These are phyloP conservation scores for Felis chaus DNA, from an alignment of 2,113 vertebrate species.

Conservation along the genomic window DNA sequence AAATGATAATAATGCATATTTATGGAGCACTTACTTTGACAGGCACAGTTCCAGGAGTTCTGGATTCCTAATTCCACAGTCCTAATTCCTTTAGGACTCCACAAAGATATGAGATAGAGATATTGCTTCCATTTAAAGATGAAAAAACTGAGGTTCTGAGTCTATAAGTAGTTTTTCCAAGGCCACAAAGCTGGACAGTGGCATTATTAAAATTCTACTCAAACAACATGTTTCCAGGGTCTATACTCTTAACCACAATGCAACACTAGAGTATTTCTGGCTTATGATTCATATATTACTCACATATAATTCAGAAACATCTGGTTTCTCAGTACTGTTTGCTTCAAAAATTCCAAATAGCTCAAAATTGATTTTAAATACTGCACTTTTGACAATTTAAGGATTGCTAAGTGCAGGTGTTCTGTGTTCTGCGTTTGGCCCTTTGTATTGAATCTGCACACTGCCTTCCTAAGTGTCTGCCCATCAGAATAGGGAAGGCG, in stretches of 20 bases:
- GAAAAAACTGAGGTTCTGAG: background rate
- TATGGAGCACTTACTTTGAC: background rate
- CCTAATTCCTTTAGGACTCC: background rate
- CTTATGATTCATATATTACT: conserved; percentile 18
- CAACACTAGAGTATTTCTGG: background rate
- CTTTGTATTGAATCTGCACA: background rate
- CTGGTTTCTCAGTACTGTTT: conserved; percentile 28
- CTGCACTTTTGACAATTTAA: background rate
- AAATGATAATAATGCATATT: background rate
- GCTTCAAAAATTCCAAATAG: conserved; percentile 41
- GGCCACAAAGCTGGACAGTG: background rate
- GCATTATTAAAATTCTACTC: background rate
- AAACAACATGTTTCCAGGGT: background rate
- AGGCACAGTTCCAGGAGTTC: background rate
- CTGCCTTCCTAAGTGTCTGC: background rate
- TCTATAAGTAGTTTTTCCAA: background rate
- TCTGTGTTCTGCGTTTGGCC: background rate
- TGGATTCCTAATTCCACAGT: no score
- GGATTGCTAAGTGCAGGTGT: background rate
- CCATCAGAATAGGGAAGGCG: background rate
- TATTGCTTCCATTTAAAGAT: background rate
- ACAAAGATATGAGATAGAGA: background rate
- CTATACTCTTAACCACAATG: background rate
- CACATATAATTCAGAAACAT: conserved; percentile 12
- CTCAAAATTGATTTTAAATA: conserved; percentile 45